Evolutionary conservation across 2,888 invertebrate genomes (phyloP).

Genomic region (Callinectes sapidus): DNA sequence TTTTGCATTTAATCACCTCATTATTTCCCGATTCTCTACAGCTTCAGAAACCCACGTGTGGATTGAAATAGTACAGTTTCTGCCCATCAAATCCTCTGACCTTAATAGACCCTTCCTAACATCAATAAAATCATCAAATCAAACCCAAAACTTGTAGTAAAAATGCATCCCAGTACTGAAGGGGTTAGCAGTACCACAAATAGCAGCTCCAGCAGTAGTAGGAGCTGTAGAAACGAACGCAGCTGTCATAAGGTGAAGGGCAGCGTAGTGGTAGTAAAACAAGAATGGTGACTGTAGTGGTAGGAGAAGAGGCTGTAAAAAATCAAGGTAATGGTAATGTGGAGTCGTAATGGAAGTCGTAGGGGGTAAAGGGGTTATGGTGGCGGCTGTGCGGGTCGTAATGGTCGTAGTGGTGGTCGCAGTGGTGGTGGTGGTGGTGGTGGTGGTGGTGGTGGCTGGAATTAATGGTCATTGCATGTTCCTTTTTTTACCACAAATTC

Average conservation of each 20-base stretch:
- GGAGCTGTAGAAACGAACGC: not conserved
- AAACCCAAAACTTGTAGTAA: too few relatives aligned
- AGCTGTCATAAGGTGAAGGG: not conserved
- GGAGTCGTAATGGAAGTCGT: not conserved
- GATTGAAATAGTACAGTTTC: too few relatives aligned
- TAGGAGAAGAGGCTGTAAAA: not conserved
- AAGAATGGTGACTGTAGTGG: not conserved
- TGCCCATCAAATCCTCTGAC: too few relatives aligned
- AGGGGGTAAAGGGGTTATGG: not conserved
- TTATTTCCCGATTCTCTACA: too few relatives aligned
- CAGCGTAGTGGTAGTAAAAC: not conserved
- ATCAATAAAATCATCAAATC: too few relatives aligned
- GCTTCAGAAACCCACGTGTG: too few relatives aligned
- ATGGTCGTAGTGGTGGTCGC: not conserved
- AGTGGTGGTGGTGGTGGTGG: constrained; percentile 26
- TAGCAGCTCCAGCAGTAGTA: not conserved
- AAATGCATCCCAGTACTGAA: too few relatives aligned
- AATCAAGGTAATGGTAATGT: constrained; percentile 11
- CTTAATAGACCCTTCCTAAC: too few relatives aligned
- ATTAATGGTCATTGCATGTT: not conserved
- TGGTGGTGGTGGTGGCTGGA: constrained; percentile 1
- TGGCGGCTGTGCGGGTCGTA: not conserved
- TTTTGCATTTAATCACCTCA: too few relatives aligned
- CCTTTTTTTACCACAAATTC: not conserved
- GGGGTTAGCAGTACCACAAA: not conserved